Conservation (phyloP, 2,113 vertebrate genomes). For the Willisornis vidua region DNA sequence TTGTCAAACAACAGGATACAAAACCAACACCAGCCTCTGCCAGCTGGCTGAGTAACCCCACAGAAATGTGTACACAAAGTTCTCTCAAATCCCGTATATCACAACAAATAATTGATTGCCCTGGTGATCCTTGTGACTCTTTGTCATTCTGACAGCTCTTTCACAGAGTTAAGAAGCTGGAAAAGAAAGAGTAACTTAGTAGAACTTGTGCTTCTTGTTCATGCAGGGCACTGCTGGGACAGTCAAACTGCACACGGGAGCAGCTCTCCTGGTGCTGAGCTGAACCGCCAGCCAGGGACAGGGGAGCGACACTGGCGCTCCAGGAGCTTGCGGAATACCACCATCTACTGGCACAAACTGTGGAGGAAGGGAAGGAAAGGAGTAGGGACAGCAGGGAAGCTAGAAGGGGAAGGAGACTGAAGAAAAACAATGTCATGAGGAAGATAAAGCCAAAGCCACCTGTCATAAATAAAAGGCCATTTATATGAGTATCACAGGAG, state of each 20-base stretch:
- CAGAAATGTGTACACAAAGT: neutral
- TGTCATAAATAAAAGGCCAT: neutral
- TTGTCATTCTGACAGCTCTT: neutral
- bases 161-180: neutral
- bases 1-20: neutral
- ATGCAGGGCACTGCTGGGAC: neutral
- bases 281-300: constrained; percentile 19
- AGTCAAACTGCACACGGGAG: neutral
- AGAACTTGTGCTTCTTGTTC: neutral
- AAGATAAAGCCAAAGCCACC: neutral
- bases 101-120: neutral
- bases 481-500: neutral
- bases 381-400: neutral
- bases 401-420: neutral
- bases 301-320: neutral
- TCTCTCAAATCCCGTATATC: neutral
- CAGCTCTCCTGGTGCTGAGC: neutral
- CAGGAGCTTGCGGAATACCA: constrained; percentile 19
- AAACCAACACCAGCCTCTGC: neutral
- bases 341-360: constrained; percentile 31
- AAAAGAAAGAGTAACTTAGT: neutral
- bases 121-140: neutral
- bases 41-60: neutral
- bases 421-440: neutral
- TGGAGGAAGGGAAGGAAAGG: neutral